Base-by-base conservation (phyloP, 2,113 vertebrate species). In the Atractosteus spatula region DNA sequence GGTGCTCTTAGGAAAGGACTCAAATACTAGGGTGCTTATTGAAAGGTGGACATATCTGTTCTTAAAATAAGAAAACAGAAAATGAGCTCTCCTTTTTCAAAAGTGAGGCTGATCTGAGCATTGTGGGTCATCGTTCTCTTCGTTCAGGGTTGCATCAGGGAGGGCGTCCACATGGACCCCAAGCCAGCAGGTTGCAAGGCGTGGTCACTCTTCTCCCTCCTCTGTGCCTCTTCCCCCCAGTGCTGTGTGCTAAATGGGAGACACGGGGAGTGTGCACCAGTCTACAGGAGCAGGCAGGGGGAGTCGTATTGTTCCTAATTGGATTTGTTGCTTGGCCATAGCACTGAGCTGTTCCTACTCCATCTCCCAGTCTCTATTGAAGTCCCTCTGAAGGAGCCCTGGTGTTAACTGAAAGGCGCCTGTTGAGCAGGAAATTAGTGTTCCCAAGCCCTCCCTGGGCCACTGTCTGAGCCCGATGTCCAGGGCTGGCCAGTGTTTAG, bases 361-460 rank as follows among this genome's bases (percentile, higher is more conserved):
- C 16, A 45, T 17, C 56, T 59, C 66, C 66, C 66, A 7, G 4
- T 59, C 10, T 57, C 55, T 55, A 41, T 57, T 41, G 54, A 51
- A 62, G 14, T 54, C 11, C 14, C 47, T 11, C 16, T 42, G 13
- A 41, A 55, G 56, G 51, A 66, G 42, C 63, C 63, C 29, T 44
- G 0, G 41, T 57, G 55, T 68, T 73, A 68, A 73, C 62, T 73
- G 62, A 68, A 68, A 73, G 43, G 13, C 29, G 65, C 42, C 56
- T 44, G 42, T 73, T 43, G 17, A 62, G 45, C 45, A 55, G 72
- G 72, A 74, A 69, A 61, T 45, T 8, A 16, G 17, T 41, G 59
- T 12, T 74, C n/a, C 47, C 54, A 69, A 62, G 62, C 47, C 41
- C 68, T 55, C n/a, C 42, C 41, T 2, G 3, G 14, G 29, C 14